phyloP scores from a whole-genome alignment of 2,797 vertebrate species.

The Remorina albescens region DNA sequence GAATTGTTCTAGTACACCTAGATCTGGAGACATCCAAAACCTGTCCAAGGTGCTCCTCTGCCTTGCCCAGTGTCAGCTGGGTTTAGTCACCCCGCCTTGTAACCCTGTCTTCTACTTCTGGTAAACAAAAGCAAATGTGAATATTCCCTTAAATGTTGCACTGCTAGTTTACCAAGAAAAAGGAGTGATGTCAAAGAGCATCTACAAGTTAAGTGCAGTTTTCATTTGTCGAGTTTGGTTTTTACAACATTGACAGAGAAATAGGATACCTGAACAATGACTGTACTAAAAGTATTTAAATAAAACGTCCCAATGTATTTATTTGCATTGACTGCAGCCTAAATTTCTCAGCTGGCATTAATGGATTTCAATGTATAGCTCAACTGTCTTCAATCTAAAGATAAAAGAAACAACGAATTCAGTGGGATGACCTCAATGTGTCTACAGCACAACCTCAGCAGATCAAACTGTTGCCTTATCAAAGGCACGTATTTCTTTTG shows the following conservation, averaged over 20 bases:
- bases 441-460: slow-evolving; percentile 37
- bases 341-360: slow-evolving; percentile 8
- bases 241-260: not conserved
- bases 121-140: no score
- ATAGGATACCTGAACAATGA: not conserved
- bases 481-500: slow-evolving; percentile 51
- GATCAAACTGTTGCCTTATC: slow-evolving; percentile 44
- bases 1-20: no score
- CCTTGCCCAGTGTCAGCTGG: no score
- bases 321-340: not conserved
- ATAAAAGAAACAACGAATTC: slow-evolving; percentile 40
- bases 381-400: slow-evolving; percentile 29
- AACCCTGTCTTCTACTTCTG: no score
- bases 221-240: not conserved
- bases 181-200: not conserved
- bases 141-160: not conserved
- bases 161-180: not conserved
- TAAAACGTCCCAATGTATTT: not conserved
- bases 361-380: slow-evolving; percentile 9
- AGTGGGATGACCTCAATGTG: slow-evolving; percentile 53
- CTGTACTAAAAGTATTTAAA: not conserved
- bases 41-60: no score
- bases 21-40: no score
- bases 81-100: no score
- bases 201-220: not conserved